Evolutionary conservation across 2,888 invertebrate genomes (phyloP).

Genomic region (Rhingia rostrata): DNA sequence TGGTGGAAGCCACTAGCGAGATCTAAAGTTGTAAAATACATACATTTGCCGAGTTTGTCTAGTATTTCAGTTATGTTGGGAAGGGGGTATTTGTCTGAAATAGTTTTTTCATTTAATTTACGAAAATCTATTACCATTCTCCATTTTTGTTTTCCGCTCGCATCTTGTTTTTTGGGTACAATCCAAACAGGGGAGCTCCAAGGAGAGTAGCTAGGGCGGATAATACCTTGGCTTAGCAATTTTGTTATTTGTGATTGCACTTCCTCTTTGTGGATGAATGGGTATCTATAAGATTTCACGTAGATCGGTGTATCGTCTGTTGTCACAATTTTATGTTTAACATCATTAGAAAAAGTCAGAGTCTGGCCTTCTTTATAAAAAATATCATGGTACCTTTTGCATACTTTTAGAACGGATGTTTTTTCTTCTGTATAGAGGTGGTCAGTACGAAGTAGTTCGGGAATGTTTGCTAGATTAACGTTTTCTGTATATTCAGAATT

Average conservation of each 20-base stretch:
- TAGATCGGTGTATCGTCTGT: constrained; percentile 36
- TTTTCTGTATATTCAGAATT: constrained; percentile 7
- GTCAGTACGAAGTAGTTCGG: constrained; percentile 16
- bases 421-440: constrained; percentile 55
- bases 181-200: constrained; percentile 75
- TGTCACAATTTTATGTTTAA: constrained; percentile 63
- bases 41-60: constrained; percentile 77
- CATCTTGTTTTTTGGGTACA: constrained; percentile 70
- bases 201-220: constrained; percentile 71
- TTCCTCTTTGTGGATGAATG: constrained; percentile 20
- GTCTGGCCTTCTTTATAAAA: constrained; percentile 47
- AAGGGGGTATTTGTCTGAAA: no score
- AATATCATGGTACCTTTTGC: constrained; percentile 47
- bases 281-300: constrained; percentile 39
- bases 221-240: constrained; percentile 73
- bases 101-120: no score
- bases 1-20: constrained; percentile 78
- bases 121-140: constrained; percentile 74
- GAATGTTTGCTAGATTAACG: constrained; percentile 13
- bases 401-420: constrained; percentile 41
- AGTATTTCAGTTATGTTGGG: constrained; percentile 75
- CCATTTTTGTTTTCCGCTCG: constrained; percentile 62
- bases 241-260: constrained; percentile 18
- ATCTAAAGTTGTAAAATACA: constrained; percentile 78
- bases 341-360: constrained; percentile 17